These are phyloP conservation scores for Pachydiplax longipennis DNA, from an alignment of 2,888 invertebrate genomes.

Conservation along the genomic window DNA sequence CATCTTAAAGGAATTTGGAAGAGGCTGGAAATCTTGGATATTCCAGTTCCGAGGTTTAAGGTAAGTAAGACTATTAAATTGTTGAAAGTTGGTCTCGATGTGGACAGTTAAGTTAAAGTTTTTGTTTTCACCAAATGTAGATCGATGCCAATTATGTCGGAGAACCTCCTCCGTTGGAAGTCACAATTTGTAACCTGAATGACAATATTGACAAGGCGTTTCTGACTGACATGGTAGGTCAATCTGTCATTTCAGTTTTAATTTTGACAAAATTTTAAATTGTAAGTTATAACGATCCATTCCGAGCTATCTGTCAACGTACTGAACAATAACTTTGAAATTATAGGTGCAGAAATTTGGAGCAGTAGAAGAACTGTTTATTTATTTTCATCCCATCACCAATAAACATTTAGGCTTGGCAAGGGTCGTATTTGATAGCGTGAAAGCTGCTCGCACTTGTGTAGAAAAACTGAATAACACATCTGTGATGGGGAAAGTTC, in stretches of 20 bases:
- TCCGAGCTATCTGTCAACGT: not conserved
- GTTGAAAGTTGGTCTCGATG: not conserved
- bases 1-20: slow-evolving; percentile 81
- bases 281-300: not conserved
- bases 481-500: slow-evolving; percentile 95
- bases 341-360: slow-evolving; percentile 78
- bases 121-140: slow-evolving; percentile 71
- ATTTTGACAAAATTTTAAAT: slow-evolving; percentile 9
- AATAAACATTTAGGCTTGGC: slow-evolving; percentile 96
- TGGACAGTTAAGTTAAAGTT: not conserved
- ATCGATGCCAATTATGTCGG: slow-evolving; percentile 96
- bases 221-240: slow-evolving; percentile 77
- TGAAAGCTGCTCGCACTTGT: slow-evolving; percentile 83
- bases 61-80: slow-evolving; percentile 54
- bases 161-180: slow-evolving; percentile 90
- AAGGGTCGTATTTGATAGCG: slow-evolving; percentile 86
- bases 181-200: slow-evolving; percentile 94
- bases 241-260: not conserved
- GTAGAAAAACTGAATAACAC: slow-evolving; percentile 91
- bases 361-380: slow-evolving; percentile 82
- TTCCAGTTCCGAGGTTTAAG: slow-evolving; percentile 85
- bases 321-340: not conserved
- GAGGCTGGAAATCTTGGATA: slow-evolving; percentile 80
- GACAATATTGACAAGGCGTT: slow-evolving; percentile 97
- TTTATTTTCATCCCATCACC: slow-evolving; percentile 91